phyloP scores from a whole-genome alignment of 2,113 vertebrate genomes.

The Centropristis striata region DNA sequence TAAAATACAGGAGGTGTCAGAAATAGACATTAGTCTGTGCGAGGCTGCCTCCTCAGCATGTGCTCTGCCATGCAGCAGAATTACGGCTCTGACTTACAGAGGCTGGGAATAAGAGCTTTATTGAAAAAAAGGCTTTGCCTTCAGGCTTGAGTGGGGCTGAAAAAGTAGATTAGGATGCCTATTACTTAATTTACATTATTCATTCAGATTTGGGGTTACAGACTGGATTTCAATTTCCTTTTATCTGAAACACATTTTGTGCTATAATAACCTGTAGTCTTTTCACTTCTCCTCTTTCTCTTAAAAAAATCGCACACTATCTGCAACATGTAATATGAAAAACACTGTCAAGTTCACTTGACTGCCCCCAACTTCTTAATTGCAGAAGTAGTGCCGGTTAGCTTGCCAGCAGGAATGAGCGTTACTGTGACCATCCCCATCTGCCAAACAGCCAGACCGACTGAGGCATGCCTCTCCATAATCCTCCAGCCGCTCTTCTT shows the following conservation, averaged over 20 bases:
- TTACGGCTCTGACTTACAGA: conserved; percentile 43
- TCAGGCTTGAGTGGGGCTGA: conserved; percentile 62
- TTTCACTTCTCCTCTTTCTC: conserved; percentile 1
- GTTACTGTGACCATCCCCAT: conserved; percentile 52
- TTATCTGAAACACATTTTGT: conserved; percentile 50
- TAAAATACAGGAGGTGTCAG: conserved; percentile 55
- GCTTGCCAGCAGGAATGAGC: conserved; percentile 55
- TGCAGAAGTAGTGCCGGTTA: conserved; percentile 44
- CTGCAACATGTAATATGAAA: conserved; percentile 40
- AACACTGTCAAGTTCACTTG: conserved; percentile 54
- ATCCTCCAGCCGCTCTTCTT: conserved; percentile 45
- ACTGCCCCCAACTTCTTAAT: conserved; percentile 61
- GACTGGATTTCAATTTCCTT: conserved; percentile 57
- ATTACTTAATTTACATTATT: conserved; percentile 70
- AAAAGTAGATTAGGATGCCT: conserved; percentile 62
- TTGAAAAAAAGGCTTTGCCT: conserved; percentile 53
- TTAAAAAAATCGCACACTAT: conserved; percentile 1
- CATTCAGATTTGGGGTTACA: conserved; percentile 54
- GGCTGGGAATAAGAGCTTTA: conserved; percentile 41
- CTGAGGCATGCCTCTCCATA: conserved; percentile 58
- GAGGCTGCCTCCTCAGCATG: conserved; percentile 49
- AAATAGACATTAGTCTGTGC: conserved; percentile 29
- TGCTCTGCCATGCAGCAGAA: conserved; percentile 49
- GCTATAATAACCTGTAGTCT: conserved; percentile 50
- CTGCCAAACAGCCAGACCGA: conserved; percentile 52